phyloP scores from a whole-genome alignment of 2,797 vertebrate species.

The Morelia viridis region DNA sequence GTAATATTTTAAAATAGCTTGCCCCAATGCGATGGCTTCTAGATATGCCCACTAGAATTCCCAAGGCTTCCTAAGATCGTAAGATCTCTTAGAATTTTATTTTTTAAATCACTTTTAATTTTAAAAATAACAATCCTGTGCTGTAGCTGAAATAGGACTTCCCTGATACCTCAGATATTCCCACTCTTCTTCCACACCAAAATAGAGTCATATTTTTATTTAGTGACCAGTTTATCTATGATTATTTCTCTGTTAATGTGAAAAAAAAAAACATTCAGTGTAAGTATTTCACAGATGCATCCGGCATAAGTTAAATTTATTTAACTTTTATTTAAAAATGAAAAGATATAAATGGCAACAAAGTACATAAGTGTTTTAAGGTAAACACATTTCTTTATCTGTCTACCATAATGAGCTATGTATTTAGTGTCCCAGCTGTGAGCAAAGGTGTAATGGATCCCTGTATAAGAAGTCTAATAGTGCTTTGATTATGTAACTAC shows the following conservation, averaged over 20 bases:
- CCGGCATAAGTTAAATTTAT: no score
- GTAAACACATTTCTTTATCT: not conserved
- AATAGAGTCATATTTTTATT: not conserved
- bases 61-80: not conserved
- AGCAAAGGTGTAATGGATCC: slow-evolving; percentile 45
- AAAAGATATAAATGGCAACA: not conserved
- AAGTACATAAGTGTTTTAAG: not conserved
- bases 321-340: not conserved
- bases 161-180: not conserved
- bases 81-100: not conserved
- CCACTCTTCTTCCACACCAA: not conserved
- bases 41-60: not conserved
- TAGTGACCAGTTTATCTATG: no score
- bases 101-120: not conserved
- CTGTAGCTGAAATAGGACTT: not conserved
- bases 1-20: not conserved
- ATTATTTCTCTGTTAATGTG: not conserved
- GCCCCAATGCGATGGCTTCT: not conserved
- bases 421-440: not conserved
- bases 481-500: not conserved
- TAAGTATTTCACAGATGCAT: not conserved
- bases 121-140: not conserved
- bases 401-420: not conserved
- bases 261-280: not conserved
- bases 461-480: slow-evolving; percentile 45